These are phyloP conservation scores for Falco columbarius DNA, from an alignment of 2,797 vertebrate species.

Conservation along the genomic window DNA sequence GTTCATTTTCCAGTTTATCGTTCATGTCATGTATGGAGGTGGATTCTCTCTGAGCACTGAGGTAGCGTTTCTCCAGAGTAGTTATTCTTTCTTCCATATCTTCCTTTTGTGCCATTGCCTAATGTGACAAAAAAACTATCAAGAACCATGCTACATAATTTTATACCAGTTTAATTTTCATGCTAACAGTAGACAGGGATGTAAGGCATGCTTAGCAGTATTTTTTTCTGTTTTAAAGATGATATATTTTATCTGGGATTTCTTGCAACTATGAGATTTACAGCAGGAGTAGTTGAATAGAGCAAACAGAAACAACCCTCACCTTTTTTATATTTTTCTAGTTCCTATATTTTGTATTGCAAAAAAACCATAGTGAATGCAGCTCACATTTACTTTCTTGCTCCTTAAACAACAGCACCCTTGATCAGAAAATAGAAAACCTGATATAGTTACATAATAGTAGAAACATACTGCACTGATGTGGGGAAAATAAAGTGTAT, in stretches of 20 bases:
- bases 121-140: background rate
- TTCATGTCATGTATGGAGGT: conserved; percentile 99
- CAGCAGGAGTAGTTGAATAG: background rate
- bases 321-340: background rate
- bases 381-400: background rate
- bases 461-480: background rate
- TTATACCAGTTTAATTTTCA: background rate
- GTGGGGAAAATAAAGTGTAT: background rate
- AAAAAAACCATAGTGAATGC: background rate
- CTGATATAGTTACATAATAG: background rate
- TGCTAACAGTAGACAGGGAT: background rate
- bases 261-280: background rate
- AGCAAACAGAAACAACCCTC: background rate
- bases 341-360: background rate
- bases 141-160: background rate
- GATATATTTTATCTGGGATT: background rate
- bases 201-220: background rate
- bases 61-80: conserved; percentile 96
- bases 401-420: background rate
- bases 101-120: conserved; percentile 99
- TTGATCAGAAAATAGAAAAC: background rate
- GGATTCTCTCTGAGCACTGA: conserved; percentile 97
- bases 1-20: conserved; percentile 96
- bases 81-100: conserved; percentile 99
- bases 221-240: background rate